Conservation (phyloP, 1,140 invertebrate genomes). For the Lordiphosa collinella region DNA sequence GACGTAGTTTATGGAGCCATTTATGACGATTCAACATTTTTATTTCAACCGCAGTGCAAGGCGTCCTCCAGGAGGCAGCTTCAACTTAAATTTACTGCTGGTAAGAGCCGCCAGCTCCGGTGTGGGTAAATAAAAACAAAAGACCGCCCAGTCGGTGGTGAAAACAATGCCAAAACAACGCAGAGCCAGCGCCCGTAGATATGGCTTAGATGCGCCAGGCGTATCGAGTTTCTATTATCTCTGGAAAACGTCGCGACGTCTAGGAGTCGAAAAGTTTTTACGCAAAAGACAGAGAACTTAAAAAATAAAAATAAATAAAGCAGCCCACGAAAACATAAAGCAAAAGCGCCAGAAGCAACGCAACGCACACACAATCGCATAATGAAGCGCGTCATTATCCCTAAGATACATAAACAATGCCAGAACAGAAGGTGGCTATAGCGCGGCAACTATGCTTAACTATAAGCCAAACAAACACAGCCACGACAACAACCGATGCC, state of each 20-base stretch:
- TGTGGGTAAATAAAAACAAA: slow-evolving; percentile 71
- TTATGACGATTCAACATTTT: slow-evolving; percentile 78
- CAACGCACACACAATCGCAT: slow-evolving; percentile 53
- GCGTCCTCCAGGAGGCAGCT: slow-evolving; percentile 12
- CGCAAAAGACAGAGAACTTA: slow-evolving; percentile 55
- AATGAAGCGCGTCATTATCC: slow-evolving; percentile 77
- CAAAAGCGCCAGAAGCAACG: slow-evolving; percentile 42
- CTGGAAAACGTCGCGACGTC: slow-evolving; percentile 68
- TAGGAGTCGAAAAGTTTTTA: slow-evolving; percentile 74
- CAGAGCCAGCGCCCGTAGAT: slow-evolving; percentile 50
- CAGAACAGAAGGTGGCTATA: slow-evolving; percentile 26
- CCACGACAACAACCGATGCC: slow-evolving; percentile 34
- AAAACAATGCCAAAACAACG: slow-evolving; percentile 69
- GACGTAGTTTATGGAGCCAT: slow-evolving; percentile 77
- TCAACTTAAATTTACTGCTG: slow-evolving; percentile 72
- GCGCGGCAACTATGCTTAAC: slow-evolving; percentile 41
- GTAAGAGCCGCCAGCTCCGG: slow-evolving; percentile 49
- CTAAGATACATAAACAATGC: slow-evolving; percentile 72
- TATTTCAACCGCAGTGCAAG: slow-evolving; percentile 68
- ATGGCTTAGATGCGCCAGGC: slow-evolving; percentile 71
- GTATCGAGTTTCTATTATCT: slow-evolving; percentile 77
- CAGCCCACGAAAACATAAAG: slow-evolving; percentile 39
- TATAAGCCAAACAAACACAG: slow-evolving; percentile 53
- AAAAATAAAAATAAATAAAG: slow-evolving; percentile 43
- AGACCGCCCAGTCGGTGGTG: slow-evolving; percentile 20